Base-by-base conservation (phyloP, 2,888 invertebrate species). In the Chymomyza procnemis region DNA sequence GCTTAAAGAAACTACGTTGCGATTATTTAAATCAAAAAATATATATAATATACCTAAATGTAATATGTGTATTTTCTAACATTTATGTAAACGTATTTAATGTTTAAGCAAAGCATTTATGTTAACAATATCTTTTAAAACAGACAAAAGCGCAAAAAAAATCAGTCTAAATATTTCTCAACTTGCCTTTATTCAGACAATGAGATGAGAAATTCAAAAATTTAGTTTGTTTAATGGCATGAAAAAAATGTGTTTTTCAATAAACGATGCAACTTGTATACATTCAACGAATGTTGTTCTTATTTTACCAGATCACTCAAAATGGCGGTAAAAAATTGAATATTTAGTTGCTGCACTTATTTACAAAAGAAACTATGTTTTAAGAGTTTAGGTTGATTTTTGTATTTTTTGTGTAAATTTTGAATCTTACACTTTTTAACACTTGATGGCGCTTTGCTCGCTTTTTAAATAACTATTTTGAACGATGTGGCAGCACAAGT, bases 181-280 rank as follows among this genome's bases (percentile, higher is more conserved):
- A 86, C 84, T 89, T 88, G 88, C 88, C 88, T 88, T 88, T 73
- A 85, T 81, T 80, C 88, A 87, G 88, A 89, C 85, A 88, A 88
- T 88, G 88, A 88, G 85, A 79, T 78, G 61, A 73, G 81, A 78
- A 78, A 76, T 78, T 81, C 76, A 80, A 80, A 67, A 78, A 73
- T 82, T 77, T 80, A 83, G 79, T 85, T 86, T 84, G 80, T 82
- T 78, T 84, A 85, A 80, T 41, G 34, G 6, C 12, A 41, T 41
- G 12, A 41, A 12, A 41, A 41, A 12, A 41, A 41, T 26, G 12
- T 41, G 34, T 41, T 41, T 41, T 12, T 41, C 9, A 41, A 41
- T 41, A 41, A 41, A 41, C 12, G 34, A 41, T 41, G 34, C 34
- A 41, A 41, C 34, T 41, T 41, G 34, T 41, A 41, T 41, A 41